Conservation (phyloP, 2,888 invertebrate species). For the Caenorhabditis sp. region DNA sequence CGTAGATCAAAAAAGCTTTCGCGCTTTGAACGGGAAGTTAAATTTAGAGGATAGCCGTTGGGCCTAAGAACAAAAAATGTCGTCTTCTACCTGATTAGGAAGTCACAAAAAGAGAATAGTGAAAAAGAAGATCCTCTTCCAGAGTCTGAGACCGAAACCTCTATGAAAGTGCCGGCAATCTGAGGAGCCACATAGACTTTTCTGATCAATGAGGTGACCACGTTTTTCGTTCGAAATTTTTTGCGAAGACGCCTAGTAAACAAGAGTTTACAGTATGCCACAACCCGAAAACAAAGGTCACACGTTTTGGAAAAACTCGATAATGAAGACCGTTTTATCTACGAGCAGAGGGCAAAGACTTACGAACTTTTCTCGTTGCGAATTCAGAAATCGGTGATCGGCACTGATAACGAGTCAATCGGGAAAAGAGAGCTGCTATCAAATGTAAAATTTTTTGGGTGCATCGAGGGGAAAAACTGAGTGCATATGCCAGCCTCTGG, state of each 20-base stretch:
- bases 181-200: too few species aligned
- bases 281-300: not conserved
- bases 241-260: too few species aligned
- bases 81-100: too few species aligned
- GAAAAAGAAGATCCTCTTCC: not conserved
- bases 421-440: not conserved
- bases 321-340: not conserved
- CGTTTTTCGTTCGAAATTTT: not conserved
- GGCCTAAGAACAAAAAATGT: too few species aligned
- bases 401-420: not conserved
- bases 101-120: too few species aligned
- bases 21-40: too few species aligned
- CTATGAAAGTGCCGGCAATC: too few species aligned
- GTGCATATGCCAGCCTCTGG: not conserved
- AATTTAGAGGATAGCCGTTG: too few species aligned
- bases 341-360: not conserved
- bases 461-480: not conserved
- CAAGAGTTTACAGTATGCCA: too few species aligned
- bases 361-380: not conserved
- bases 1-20: not conserved
- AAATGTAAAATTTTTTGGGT: slow-evolving; percentile 2
- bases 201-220: not conserved
- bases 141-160: not conserved
- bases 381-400: not conserved
- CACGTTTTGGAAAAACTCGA: not conserved